Base-by-base conservation (phyloP, 2,888 invertebrate species). In the Callyntrura sp. region DNA sequence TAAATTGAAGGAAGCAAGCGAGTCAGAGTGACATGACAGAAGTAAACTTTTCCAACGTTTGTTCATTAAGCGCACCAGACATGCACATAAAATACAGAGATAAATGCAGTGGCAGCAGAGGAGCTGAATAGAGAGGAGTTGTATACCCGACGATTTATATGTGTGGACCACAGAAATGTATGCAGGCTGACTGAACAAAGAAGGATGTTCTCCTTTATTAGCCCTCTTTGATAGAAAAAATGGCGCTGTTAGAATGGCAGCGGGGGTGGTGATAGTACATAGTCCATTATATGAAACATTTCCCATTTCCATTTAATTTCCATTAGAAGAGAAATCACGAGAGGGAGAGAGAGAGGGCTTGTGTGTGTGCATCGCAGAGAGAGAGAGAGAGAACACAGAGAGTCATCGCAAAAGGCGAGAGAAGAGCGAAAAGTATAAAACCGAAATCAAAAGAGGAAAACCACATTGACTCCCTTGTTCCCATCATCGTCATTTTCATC, bases 281-380 rank as follows among this genome's bases (percentile, higher is more conserved):
- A 68, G 68, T 70, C 84, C 68, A 84, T 84, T 70, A 84, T 62
- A 79, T 35, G 14, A 23, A 82, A 65, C 84, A 68, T 76, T 76
- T 85, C 48, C 85, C 85, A 76, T 85, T 85, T 62, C 76, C 85
- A 85, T 85, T 85, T 85, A 85, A 85, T 85, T 85, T 78, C 76
- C 85, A 73, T 76, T 85, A 76, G 43, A 62, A 68, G 23, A 73
- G 23, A 17, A 35, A 48, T 55, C 70, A 35, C 5, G n/a, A 35
- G 35, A 35, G 35, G 6, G 35, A 35, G 35, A 6, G 35, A 62
- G 25, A 48, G 48, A 62, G 81, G 17, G 28, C 48, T 35, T 4
- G 35, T 35, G 6, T 35, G 35, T 35, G 35, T 35, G 35, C 35
- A 35, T 35, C 35, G 28, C 11, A 57, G 4, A 20, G 57, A n/a